Conservation (phyloP, 64 coral and sea anemone genomes). For the Dendrophyllia cribrosa region DNA sequence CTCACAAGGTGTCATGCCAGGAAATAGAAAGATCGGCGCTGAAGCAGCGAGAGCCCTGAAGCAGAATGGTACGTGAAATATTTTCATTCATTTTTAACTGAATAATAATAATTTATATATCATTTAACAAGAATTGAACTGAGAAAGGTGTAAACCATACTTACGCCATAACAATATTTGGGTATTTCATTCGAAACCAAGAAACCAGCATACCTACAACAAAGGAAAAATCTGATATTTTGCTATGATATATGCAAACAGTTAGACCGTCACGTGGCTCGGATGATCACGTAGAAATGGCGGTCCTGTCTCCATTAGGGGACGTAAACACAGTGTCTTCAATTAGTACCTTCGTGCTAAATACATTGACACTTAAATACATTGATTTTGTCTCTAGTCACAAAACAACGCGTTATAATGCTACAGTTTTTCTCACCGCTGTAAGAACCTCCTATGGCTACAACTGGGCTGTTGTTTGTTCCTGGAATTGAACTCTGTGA, state of each 20-base stretch:
- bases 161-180: constrained; percentile 84
- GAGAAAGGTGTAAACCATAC: not conserved
- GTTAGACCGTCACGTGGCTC: no score
- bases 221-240: not conserved
- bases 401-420: not conserved
- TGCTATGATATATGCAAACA: no score
- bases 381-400: no score
- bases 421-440: constrained; percentile 57
- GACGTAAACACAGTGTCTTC: no score
- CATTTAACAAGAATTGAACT: no score
- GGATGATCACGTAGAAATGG: no score
- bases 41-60: constrained; percentile 89
- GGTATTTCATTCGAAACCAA: constrained; percentile 98
- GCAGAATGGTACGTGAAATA: not conserved
- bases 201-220: constrained; percentile 89
- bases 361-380: no score
- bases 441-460: constrained; percentile 96
- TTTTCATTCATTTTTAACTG: not conserved
- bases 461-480: constrained; percentile 82
- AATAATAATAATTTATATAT: not conserved
- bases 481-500: constrained; percentile 71
- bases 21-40: constrained; percentile 89
- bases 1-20: constrained; percentile 86
- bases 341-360: no score
- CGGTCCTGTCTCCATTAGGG: no score